A percentile compares a stretch with the other conserved stretches of the same genome.
Conservation (phyloP, 2,888 invertebrate species). For the Drosophila conformis region DNA sequence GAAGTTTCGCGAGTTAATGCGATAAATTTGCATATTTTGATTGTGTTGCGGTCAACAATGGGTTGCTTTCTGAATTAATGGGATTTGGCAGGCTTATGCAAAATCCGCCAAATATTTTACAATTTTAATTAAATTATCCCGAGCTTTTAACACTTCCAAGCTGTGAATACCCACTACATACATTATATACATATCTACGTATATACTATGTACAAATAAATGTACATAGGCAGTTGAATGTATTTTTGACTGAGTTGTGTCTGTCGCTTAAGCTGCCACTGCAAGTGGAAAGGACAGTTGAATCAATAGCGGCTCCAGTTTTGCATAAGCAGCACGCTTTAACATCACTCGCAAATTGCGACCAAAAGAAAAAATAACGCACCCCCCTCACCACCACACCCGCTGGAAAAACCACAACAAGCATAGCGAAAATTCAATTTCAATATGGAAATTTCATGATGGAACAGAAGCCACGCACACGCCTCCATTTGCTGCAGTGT, state of each 20-base stretch:
- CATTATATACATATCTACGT: background rate
- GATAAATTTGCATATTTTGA: constrained; percentile 83
- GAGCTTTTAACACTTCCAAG: constrained; percentile 58
- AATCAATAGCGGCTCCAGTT: constrained; percentile 38
- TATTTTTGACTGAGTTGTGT: constrained; percentile 23
- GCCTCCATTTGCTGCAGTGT: constrained; percentile 25
- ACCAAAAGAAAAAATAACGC: constrained; percentile 13
- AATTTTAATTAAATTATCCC: constrained; percentile 82
- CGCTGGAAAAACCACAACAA: constrained; percentile 58
- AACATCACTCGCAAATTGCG: constrained; percentile 19
- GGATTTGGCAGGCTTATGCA: constrained; percentile 81
- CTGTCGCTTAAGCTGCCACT: constrained; percentile 29
- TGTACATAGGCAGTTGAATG: constrained; percentile 12
- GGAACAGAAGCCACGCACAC: constrained; percentile 25
- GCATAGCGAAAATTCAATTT: constrained; percentile 81
- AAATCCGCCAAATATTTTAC: constrained; percentile 81
- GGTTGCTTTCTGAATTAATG: constrained; percentile 82
- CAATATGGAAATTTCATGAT: constrained; percentile 74
- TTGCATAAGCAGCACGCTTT: constrained; percentile 23
- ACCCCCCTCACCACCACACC: background rate
- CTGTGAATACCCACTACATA: constrained; percentile 28
- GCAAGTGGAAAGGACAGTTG: constrained; percentile 36
- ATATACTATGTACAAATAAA: constrained; percentile 1
- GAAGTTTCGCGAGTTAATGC: constrained; percentile 81
- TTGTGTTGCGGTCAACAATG: constrained; percentile 82